Percentiles rank a stretch among this genome's conserved stretches.
Evolutionary conservation across 2,113 vertebrate genomes (phyloP).

Genomic region (Edolisoma coerulescens): DNA sequence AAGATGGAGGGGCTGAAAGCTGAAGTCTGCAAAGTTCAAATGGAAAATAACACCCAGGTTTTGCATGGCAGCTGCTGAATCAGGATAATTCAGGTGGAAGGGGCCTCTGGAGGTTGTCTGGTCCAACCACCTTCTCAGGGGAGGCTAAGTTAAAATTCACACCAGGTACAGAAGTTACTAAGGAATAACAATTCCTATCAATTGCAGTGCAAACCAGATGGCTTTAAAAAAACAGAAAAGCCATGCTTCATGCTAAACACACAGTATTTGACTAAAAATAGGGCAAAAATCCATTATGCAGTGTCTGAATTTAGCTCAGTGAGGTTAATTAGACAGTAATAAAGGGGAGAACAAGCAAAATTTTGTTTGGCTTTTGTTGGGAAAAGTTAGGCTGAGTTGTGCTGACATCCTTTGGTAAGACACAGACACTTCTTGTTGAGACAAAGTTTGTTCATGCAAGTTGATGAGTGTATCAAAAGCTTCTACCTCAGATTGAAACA

Average conservation of each 20-base stretch:
- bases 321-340: not conserved
- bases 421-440: not conserved
- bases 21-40: constrained; percentile 19
- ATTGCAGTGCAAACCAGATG: not conserved
- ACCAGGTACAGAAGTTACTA: not conserved
- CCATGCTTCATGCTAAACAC: not conserved
- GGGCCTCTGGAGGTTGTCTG: not conserved
- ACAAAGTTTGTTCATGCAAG: not conserved
- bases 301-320: not conserved
- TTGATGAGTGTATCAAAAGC: not conserved
- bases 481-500: not conserved
- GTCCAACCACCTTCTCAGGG: not conserved
- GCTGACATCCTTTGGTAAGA: not conserved
- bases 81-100: not conserved
- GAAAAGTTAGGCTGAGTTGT: not conserved
- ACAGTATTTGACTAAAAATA: not conserved
- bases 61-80: constrained; percentile 1
- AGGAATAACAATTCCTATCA: not conserved
- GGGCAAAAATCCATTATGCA: not conserved
- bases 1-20: not conserved
- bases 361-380: not conserved
- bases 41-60: not conserved
- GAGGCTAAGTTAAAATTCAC: not conserved
- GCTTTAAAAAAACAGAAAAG: not conserved
- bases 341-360: not conserved